A percentile compares a stretch with the other conserved stretches of the same genome.
Evolutionary conservation across 2,797 vertebrate species (phyloP).

Genomic region (Cuniculus paca): DNA sequence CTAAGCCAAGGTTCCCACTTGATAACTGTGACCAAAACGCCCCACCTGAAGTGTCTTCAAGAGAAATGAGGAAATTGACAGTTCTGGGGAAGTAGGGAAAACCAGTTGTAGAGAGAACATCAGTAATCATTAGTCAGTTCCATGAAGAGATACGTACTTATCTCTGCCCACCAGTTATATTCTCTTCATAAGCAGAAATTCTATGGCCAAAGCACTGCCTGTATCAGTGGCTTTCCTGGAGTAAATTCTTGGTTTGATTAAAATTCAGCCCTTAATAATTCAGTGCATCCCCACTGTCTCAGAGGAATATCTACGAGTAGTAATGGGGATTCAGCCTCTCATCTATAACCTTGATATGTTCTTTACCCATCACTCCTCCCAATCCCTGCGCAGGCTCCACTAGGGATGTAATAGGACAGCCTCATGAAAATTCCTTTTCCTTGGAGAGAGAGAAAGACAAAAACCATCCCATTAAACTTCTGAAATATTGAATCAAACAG

Average conservation of each 20-base stretch:
- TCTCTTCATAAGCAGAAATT: not conserved
- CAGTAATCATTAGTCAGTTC: not conserved
- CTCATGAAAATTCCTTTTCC: not conserved
- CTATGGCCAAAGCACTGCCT: not conserved
- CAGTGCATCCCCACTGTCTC: not conserved
- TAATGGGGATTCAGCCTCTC: not conserved
- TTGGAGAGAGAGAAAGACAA: not conserved
- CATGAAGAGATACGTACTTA: not conserved
- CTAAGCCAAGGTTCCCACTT: not conserved
- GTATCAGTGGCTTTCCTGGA: not conserved
- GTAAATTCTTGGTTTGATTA: not conserved
- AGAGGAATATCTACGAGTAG: not conserved
- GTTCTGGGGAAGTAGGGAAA: not conserved
- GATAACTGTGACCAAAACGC: not conserved
- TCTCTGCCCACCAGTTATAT: not conserved
- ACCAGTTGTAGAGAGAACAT: not conserved
- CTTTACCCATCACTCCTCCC: not conserved
- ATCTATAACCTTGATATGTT: not conserved
- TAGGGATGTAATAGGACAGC: not conserved
- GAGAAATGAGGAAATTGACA: not conserved
- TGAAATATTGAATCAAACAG: conserved; percentile 41
- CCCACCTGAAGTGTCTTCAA: not conserved
- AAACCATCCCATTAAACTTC: not conserved
- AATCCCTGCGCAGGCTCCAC: not conserved
- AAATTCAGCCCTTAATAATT: conserved; percentile 5